Evolutionary conservation across 2,888 invertebrate species (phyloP).

Genomic region (Ischnura elegans): DNA sequence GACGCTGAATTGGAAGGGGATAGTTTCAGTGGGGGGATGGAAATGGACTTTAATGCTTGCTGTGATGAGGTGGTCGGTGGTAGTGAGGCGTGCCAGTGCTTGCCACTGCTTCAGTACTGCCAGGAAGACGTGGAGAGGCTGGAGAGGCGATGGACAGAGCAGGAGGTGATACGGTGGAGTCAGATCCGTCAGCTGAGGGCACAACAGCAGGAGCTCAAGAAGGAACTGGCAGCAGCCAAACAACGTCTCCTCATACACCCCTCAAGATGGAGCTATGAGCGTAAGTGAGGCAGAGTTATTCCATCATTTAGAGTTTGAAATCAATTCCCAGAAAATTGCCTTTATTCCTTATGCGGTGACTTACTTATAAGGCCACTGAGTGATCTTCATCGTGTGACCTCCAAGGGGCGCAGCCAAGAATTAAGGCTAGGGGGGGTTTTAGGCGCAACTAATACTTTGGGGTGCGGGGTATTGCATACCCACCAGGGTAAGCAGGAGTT

Average conservation of each 20-base stretch:
- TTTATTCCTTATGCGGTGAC: too few species aligned
- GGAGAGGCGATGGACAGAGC: slow-evolving; percentile 78
- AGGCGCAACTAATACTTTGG: too few species aligned
- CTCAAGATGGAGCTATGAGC: slow-evolving; percentile 80
- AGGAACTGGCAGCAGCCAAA: slow-evolving; percentile 79
- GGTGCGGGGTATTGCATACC: too few species aligned
- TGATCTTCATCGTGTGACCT: too few species aligned
- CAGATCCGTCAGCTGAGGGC: slow-evolving; percentile 73
- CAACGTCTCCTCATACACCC: slow-evolving; percentile 79
- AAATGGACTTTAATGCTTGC: slow-evolving; percentile 71
- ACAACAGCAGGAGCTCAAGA: slow-evolving; percentile 78
- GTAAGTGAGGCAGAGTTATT: slow-evolving; percentile 78
- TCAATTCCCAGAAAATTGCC: too few species aligned
- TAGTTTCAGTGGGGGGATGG: slow-evolving; percentile 78
- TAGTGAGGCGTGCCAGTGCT: slow-evolving; percentile 73
- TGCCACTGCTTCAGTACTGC: slow-evolving; percentile 77
- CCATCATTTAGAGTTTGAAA: too few species aligned
- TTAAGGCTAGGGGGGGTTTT: too few species aligned
- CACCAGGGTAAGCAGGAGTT: too few species aligned
- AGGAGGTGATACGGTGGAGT: slow-evolving; percentile 76
- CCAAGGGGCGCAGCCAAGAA: too few species aligned
- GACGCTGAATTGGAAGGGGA: slow-evolving; percentile 69
- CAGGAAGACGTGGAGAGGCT: slow-evolving; percentile 79
- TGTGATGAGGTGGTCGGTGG: slow-evolving; percentile 74
- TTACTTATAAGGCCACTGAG: too few species aligned